Evolutionary conservation across 2,797 vertebrate genomes (phyloP), one percentile per base, ranked within the genome.

Genomic region (Ctenochaetus hawaiiensis): DNA sequence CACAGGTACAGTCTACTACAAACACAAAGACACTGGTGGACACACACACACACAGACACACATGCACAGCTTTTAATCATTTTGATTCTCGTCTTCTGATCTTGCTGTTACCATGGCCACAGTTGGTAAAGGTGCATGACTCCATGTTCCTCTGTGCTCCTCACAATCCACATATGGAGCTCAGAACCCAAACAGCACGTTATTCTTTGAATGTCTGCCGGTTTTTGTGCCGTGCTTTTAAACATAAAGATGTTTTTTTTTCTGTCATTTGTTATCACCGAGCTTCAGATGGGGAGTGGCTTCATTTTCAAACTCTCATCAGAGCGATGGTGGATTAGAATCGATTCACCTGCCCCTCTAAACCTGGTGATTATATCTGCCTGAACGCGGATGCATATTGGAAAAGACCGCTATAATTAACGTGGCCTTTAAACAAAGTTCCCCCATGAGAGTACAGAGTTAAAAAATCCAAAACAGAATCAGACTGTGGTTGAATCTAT

Each of bases 61-160:
- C 63, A 57, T 62, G 67, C 63, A 69, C 74, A 65, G 61, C 65
- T 43, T 84, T 89, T 92, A 91, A 92, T 92, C 90, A 89, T 88
- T 82, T 75, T 68, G 72, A 85, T 91, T 88, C 74, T 83, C 80
- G 37, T 88, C 85, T 82, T 92, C 88, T 91, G 87, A 92, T 91
- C 89, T 91, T 84, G 74, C 84, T 56, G 93, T 95, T 94, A 84
- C 93, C 92, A 94, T 94, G 92, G 93, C 69, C 93, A 94, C 93
- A 88, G 87, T 89, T 91, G 72, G 83, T 88, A 89, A 92, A 92
- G 90, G 91, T 92, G 86, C 84, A 90, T 89, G 84, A 87, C 90
- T 92, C 78, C 12, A 74, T 83, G 83, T 80, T 86, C 75, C 82
- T 79, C 51, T 67, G 51, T 75, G 69, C 75, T 89, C 77, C 54